phyloP scores from a whole-genome alignment of 1,140 invertebrate genomes.

The Portunus trituberculatus region DNA sequence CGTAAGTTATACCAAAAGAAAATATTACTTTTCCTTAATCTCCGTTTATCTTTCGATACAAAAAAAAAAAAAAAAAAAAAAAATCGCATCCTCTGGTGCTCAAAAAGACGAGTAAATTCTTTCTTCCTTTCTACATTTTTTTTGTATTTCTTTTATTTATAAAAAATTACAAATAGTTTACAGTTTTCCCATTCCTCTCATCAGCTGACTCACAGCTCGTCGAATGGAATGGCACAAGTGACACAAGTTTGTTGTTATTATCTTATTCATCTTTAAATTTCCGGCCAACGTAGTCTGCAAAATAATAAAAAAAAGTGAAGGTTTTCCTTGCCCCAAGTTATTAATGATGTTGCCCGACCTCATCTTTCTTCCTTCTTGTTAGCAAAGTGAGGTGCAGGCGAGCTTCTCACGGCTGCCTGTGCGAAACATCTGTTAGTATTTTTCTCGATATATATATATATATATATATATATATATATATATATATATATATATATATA shows the following conservation, averaged over 20 bases:
- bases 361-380: slow-evolving; percentile 22
- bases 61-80: not conserved
- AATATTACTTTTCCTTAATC: not conserved
- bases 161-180: slow-evolving; percentile 15
- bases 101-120: slow-evolving; percentile 27
- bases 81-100: not conserved
- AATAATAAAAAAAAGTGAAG: not conserved
- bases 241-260: not conserved
- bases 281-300: not conserved
- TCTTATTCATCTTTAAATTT: not conserved
- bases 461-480: slow-evolving; percentile 41
- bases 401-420: not conserved
- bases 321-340: not conserved
- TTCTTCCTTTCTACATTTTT: not conserved
- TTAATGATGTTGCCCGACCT: slow-evolving; percentile 12
- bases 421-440: not conserved
- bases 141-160: no score
- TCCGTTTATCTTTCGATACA: not conserved
- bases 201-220: slow-evolving; percentile 16
- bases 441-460: not conserved
- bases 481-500: slow-evolving; percentile 57
- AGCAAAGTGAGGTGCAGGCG: not conserved
- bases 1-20: not conserved
- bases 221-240: not conserved
- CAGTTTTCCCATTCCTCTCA: not conserved